Conservation (phyloP, 92 coral and sea anemone genomes). For the Palythoa heliodiscus region DNA sequence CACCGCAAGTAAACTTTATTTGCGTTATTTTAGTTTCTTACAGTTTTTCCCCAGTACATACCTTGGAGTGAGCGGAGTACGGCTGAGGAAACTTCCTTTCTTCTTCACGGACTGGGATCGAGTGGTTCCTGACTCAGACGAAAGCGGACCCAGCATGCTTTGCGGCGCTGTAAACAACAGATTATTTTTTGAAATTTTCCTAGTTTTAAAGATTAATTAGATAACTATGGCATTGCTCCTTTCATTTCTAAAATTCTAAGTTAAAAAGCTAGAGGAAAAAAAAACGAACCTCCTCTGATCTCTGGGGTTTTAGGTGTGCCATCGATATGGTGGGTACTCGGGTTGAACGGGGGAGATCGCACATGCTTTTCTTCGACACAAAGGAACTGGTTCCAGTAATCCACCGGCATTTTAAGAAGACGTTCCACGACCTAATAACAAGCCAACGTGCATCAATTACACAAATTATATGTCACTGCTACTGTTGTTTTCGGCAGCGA, state of each 20-base stretch:
- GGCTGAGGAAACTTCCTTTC: constrained; percentile 95
- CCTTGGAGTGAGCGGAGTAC: constrained; percentile 99
- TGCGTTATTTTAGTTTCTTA: too few relatives aligned
- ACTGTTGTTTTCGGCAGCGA: not conserved
- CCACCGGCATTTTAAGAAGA: constrained; percentile 80
- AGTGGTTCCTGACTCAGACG: constrained; percentile 57
- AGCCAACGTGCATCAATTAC: not conserved
- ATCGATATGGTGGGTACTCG: constrained; percentile 76
- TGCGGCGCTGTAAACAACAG: constrained; percentile 70
- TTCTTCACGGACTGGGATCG: constrained; percentile 76
- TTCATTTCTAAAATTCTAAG: too few relatives aligned
- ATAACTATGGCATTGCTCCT: too few relatives aligned
- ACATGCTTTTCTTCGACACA: constrained; percentile 68
- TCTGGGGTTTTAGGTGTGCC: constrained; percentile 95
- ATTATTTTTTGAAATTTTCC: not conserved
- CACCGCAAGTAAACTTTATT: too few relatives aligned
- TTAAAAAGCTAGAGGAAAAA: not conserved
- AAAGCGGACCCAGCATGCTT: constrained; percentile 97
- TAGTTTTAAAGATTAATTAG: too few relatives aligned
- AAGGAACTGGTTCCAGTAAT: constrained; percentile 97
- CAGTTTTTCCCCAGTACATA: constrained; percentile 14
- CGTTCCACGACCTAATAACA: constrained; percentile 68
- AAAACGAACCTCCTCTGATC: constrained; percentile 69
- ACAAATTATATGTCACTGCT: not conserved
- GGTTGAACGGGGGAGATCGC: constrained; percentile 96